Evolutionary conservation across 53 echinoderm and acorn worm species (phyloP).

Genomic region (Echinometra lucunter): DNA sequence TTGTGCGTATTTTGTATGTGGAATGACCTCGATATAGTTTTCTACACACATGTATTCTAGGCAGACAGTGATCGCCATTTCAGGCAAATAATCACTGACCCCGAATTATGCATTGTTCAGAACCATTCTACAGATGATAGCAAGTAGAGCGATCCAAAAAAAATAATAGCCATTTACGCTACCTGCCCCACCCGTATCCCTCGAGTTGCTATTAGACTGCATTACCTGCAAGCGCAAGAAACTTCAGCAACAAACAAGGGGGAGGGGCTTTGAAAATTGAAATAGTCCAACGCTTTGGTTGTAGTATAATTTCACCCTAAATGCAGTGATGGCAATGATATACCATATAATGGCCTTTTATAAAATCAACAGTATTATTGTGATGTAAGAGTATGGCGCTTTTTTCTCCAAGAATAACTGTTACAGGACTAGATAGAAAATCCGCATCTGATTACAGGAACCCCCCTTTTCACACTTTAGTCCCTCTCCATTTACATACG

Average conservation of each 20-base stretch:
- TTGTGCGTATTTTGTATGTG: not conserved
- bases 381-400: not conserved
- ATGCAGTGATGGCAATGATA: not conserved
- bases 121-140: not conserved
- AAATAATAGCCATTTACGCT: not conserved
- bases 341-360: not conserved
- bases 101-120: not conserved
- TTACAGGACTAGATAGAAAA: too few relatives aligned
- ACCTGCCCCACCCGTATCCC: too few relatives aligned
- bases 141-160: not conserved
- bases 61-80: not conserved
- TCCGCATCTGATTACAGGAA: too few relatives aligned
- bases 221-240: not conserved
- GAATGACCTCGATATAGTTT: not conserved
- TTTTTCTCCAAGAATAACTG: not conserved
- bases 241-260: not conserved
- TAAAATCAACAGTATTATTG: too few relatives aligned
- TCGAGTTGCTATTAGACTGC: not conserved
- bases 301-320: not conserved
- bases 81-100: not conserved
- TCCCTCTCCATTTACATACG: too few relatives aligned
- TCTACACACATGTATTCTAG: too few relatives aligned
- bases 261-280: too few relatives aligned
- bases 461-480: too few relatives aligned
- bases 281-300: not conserved